phyloP scores from a whole-genome alignment of 2,797 vertebrate genomes.

The Petrocephalus sullivani region DNA sequence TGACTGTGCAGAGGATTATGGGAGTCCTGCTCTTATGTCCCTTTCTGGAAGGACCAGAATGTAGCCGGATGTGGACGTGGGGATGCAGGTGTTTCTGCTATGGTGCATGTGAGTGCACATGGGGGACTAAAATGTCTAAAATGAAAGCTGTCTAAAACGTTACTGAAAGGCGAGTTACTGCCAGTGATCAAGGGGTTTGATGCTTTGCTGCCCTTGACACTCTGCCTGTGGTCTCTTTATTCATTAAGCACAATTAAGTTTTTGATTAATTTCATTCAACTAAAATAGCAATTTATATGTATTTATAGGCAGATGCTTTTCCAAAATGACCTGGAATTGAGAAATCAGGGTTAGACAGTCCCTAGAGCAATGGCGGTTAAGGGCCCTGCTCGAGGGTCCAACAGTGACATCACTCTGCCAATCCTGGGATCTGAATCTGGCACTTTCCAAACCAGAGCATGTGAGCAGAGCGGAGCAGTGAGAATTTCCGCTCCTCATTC shows the following conservation, averaged over 20 bases:
- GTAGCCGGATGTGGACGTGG: conserved; percentile 8
- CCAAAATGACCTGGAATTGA: neutral
- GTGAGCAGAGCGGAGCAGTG: no score
- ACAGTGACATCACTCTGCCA: neutral
- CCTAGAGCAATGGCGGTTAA: neutral
- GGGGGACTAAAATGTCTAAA: neutral
- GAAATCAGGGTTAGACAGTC: neutral
- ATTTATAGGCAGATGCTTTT: neutral
- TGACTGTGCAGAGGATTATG: conserved; percentile 40
- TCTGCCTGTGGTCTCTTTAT: neutral
- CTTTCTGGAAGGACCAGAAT: conserved; percentile 14
- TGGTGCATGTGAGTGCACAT: neutral
- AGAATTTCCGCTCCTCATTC: no score
- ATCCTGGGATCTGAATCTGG: neutral
- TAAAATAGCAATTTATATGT: neutral
- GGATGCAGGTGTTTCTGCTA: conserved; percentile 42
- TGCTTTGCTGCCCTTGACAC: neutral
- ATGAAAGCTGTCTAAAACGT: neutral
- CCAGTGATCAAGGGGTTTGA: neutral
- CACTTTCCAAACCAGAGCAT: neutral
- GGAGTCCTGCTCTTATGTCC: conserved; percentile 47
- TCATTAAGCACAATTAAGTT: neutral
- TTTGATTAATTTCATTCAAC: neutral
- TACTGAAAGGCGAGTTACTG: neutral
- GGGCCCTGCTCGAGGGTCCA: neutral